Conservation (phyloP, 2,113 vertebrate genomes). For the Phyllopteryx taeniolatus region DNA sequence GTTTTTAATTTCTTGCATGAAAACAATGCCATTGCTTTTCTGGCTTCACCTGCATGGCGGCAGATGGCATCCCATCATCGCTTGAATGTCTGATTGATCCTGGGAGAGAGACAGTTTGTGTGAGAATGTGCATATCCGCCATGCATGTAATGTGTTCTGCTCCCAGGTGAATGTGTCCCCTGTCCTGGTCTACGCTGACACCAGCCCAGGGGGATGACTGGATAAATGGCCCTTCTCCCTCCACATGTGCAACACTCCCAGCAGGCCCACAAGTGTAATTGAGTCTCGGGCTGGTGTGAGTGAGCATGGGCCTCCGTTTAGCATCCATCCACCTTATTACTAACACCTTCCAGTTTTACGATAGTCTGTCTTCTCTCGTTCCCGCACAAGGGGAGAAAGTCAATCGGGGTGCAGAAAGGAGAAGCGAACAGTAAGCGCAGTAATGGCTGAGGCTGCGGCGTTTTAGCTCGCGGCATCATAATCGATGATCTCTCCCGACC, state of each 20-base stretch:
- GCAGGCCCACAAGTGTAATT: slow-evolving; percentile 65
- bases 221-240: slow-evolving; percentile 63
- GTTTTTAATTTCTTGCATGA: slow-evolving; percentile 76
- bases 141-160: slow-evolving; percentile 64
- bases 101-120: slow-evolving; percentile 44
- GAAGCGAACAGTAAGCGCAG: slow-evolving; percentile 9
- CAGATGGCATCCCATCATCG: slow-evolving; percentile 78
- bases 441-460: slow-evolving; percentile 49
- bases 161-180: slow-evolving; percentile 52
- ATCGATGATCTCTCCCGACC: slow-evolving; percentile 38
- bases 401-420: slow-evolving; percentile 35
- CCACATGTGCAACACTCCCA: slow-evolving; percentile 65
- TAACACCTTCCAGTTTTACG: slow-evolving; percentile 46
- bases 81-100: slow-evolving; percentile 79
- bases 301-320: slow-evolving; percentile 36
- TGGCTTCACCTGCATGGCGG: slow-evolving; percentile 71
- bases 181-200: slow-evolving; percentile 28
- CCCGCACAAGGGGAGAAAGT: slow-evolving; percentile 42
- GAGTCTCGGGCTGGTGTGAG: slow-evolving; percentile 60
- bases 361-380: slow-evolving; percentile 25
- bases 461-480: slow-evolving; percentile 66
- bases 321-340: slow-evolving; percentile 66
- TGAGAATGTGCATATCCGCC: slow-evolving; percentile 51
- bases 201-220: slow-evolving; percentile 54
- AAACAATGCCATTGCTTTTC: slow-evolving; percentile 75